A percentile compares a stretch with the other conserved stretches of the same genome.
Conservation (phyloP, 2,797 vertebrate genomes). For the Arnoldichthys spilopterus region DNA sequence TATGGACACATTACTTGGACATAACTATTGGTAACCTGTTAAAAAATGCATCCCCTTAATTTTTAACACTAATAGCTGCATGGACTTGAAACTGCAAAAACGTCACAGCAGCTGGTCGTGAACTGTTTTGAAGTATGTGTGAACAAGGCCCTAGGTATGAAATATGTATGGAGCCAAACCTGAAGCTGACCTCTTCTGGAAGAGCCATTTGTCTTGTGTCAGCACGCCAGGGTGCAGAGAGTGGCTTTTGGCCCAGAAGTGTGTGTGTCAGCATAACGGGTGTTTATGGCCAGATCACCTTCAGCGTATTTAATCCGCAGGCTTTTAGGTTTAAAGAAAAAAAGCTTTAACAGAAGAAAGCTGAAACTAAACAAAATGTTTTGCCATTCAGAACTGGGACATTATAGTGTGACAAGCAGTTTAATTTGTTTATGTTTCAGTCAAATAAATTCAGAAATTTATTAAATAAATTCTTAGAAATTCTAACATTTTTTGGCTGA, state of each 20-base stretch:
- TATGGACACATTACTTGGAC: neutral
- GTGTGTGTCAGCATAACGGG: slow-evolving; percentile 42
- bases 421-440: neutral
- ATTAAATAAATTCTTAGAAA: neutral
- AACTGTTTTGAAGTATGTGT: slow-evolving; percentile 16
- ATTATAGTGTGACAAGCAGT: neutral
- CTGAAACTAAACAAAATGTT: neutral
- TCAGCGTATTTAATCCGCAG: slow-evolving; percentile 16
- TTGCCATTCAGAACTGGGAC: neutral
- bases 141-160: slow-evolving; percentile 18
- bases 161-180: slow-evolving; percentile 29
- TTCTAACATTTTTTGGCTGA: neutral
- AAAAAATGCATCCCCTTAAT: too few species aligned
- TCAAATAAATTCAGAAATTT: too few species aligned
- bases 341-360: neutral
- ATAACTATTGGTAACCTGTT: neutral
- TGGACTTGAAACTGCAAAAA: slow-evolving; percentile 16
- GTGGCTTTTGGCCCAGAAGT: slow-evolving; percentile 36
- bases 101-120: neutral
- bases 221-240: slow-evolving; percentile 34
- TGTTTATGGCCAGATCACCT: slow-evolving; percentile 32
- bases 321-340: neutral
- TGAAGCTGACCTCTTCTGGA: slow-evolving; percentile 34
- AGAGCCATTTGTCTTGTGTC: slow-evolving; percentile 41
- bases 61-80: neutral